Evolutionary conservation across 2,888 invertebrate species (phyloP).

Genomic region (Torymus texanus): DNA sequence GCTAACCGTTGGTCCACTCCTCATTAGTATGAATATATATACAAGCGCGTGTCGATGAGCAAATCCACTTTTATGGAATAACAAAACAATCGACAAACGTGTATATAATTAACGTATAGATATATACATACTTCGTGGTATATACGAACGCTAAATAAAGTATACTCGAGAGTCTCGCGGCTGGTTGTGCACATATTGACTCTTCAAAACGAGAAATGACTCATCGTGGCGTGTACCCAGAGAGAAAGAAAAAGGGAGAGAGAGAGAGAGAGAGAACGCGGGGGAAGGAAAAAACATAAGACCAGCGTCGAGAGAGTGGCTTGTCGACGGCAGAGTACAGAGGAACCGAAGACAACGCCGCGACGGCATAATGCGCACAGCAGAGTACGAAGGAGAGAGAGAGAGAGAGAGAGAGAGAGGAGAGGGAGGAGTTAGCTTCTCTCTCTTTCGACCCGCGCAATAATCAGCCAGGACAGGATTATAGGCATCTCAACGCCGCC

Average conservation of each 20-base stretch:
- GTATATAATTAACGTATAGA: no score
- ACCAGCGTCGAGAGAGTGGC: not conserved
- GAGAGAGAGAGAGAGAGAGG: no score
- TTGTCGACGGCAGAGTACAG: not conserved
- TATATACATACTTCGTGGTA: no score
- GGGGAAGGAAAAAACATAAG: no score
- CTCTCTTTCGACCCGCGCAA: constrained; percentile 15
- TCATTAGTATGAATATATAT: no score
- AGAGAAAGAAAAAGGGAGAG: not conserved
- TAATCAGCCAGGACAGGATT: constrained; percentile 46
- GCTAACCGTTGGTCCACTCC: no score
- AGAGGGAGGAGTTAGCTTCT: constrained; percentile 17
- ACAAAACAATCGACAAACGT: no score
- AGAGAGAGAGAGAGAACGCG: not conserved
- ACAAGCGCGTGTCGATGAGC: no score
- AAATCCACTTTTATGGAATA: no score
- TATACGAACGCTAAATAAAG: no score
- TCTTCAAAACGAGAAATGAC: constrained; percentile 45
- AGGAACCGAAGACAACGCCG: not conserved
- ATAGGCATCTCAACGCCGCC: constrained; percentile 29
- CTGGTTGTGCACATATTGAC: constrained; percentile 30
- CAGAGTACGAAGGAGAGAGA: no score
- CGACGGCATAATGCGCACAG: not conserved
- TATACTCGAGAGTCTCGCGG: no score
- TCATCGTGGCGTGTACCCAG: not conserved